phyloP scores from a whole-genome alignment of 2,113 vertebrate genomes.

The Amazona guildingii region DNA sequence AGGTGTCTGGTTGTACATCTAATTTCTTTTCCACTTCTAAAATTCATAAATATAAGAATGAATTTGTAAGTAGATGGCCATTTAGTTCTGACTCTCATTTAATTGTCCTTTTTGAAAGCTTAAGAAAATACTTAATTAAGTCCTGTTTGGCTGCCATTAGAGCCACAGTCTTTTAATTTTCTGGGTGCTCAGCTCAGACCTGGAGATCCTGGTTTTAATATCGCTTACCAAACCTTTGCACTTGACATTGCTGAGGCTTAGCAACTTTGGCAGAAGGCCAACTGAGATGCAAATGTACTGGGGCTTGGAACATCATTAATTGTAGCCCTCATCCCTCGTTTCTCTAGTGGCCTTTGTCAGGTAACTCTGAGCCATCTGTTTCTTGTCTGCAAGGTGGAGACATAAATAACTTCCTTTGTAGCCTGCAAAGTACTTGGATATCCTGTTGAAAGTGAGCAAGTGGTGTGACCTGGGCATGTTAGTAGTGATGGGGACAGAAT shows the following conservation, averaged over 20 bases:
- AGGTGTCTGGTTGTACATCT: background rate
- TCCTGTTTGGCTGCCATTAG: background rate
- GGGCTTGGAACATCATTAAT: accelerated
- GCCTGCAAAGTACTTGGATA: background rate
- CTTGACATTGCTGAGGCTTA: background rate
- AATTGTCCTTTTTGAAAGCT: background rate
- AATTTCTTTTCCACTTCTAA: background rate
- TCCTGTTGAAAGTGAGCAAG: background rate
- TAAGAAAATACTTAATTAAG: background rate
- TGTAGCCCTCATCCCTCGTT: background rate
- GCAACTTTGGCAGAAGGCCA: background rate
- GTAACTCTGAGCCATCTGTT: background rate
- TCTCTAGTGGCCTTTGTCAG: background rate
- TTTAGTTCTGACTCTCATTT: background rate
- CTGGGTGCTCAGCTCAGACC: background rate
- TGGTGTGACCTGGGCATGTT: background rate
- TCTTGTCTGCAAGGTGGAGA: background rate
- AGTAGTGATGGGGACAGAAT: background rate
- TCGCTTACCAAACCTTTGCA: background rate
- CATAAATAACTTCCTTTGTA: background rate
- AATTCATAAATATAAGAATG: background rate
- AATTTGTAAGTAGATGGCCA: background rate
- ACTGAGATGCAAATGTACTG: background rate
- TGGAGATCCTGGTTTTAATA: background rate
- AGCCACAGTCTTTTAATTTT: background rate